Evolutionary conservation across 1,140 invertebrate species (phyloP), one percentile per base, ranked within the genome.

Genomic region (Eriosoma lanigerum): DNA sequence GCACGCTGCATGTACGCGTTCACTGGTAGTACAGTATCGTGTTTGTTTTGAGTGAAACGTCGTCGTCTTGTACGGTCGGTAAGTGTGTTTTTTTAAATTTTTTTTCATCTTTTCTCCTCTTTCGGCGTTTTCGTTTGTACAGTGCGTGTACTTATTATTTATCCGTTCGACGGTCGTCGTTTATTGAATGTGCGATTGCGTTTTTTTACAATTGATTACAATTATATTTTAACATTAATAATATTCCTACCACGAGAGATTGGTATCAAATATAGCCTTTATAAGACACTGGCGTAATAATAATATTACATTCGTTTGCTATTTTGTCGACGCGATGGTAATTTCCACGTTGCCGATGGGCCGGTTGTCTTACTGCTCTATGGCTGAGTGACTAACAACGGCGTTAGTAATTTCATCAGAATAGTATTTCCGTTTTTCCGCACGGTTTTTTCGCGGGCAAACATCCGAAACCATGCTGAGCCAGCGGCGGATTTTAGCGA

Each of bases 1-100:
- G 64, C 44, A 46, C 64, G 44, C n/a, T 24, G 38, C 21, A 1
- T 8, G 32, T 38, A 9, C 44, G n/a, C 29, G 64, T 48, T n/a
- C 38, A 12, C n/a, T 15, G 19, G 24, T 29, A 68, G 64, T 68
- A 44, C 64, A 38, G 64, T 68, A 68, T 68, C 38, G 64, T 24
- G 13, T 15, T 46, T 2, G 38, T 2, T n/a, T 1, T 0, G 0
- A 48, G 64, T 24, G 19, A 1, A 0, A 21, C 32, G 62, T n/a
- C 1, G 29, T 32, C 29, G 29, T n/a, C 10, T 17, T 56, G 3
- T n/a, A 4, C 1, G 17, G 26, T 9, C 29, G 60, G n/a, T n/a
- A n/a, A n/a, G n/a, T n/a, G n/a, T n/a, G n/a, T n/a, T n/a, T 10
- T 24, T 13, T 32, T 29, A 1, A 6, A 29, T 3, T 62, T 29